A percentile compares a stretch with the other conserved stretches of the same genome.
Evolutionary conservation across 2,113 vertebrate genomes (phyloP).

Genomic region (Cavia aperea): DNA sequence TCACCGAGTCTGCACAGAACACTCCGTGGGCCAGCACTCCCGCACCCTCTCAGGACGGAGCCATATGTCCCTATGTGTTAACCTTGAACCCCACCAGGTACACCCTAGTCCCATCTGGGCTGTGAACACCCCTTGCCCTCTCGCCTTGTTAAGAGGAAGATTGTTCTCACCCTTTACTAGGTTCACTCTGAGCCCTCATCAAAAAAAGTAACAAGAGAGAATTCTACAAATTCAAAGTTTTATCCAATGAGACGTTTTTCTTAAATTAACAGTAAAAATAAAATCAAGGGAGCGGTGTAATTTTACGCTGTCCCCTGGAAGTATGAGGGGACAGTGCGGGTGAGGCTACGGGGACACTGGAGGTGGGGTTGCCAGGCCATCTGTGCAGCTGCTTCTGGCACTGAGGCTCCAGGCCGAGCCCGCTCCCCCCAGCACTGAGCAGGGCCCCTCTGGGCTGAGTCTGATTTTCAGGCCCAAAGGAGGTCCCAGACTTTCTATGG

Average conservation of each 20-base stretch:
- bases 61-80: background rate
- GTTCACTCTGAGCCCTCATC: background rate
- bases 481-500: background rate
- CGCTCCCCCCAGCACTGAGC: too few relatives aligned
- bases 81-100: background rate
- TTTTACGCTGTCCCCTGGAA: too few relatives aligned
- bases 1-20: background rate
- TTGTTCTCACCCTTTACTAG: background rate
- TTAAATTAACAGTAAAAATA: too few relatives aligned
- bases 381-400: too few relatives aligned
- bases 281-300: too few relatives aligned
- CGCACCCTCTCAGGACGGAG: constrained; percentile 4
- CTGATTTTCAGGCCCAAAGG: too few relatives aligned
- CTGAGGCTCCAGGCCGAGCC: too few relatives aligned
- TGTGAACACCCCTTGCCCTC: background rate
- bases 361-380: too few relatives aligned
- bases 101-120: background rate
- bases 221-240: background rate
- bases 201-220: background rate
- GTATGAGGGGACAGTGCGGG: too few relatives aligned
- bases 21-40: background rate
- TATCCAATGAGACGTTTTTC: background rate
- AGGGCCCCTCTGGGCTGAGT: too few relatives aligned
- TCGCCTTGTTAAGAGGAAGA: background rate
- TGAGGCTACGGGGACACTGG: too few relatives aligned